Evolutionary conservation across 1,140 invertebrate species (phyloP), one percentile per base, ranked within the genome.

Genomic region (Tetragonula clypearis): DNA sequence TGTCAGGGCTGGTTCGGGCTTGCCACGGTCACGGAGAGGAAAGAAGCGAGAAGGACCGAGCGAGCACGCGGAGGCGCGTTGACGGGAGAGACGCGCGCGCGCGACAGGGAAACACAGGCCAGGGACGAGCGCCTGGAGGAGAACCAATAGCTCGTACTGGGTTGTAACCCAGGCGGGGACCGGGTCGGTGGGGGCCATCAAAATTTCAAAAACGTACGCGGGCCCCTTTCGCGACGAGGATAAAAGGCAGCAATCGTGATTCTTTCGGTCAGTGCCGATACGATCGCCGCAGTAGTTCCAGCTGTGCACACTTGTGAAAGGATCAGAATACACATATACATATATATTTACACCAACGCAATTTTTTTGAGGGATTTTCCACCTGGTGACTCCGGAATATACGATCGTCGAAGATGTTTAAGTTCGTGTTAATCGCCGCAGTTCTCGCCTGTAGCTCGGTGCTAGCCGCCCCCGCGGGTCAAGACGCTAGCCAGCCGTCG

Each of bases 151-250:
- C 87, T 89, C 81, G 86, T 86, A 89, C 76, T n/a, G 84, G 83
- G 62, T 89, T 87, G 88, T 85, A 89, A 89, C 79, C 78, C 84
- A 68, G 87, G 86, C 81, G 83, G 82, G 79, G 95, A 95, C 68
- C 95, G 95, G 81, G 15, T 75, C 96, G 96, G 91, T 97, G 97
- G 97, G 97, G 97, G 93, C 96, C 97, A 95, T 96, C 95, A 92
- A 96, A 95, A 95, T 95, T 95, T 95, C 94, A 95, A 95, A 95
- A 95, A 95, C 94, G 94, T 95, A 95, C 93, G 92, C 94, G 93
- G 94, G 90, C 94, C 94, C 94, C 94, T 94, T 95, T 95, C 94
- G 94, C 94, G 94, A 92, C 88, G 92, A 94, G 94, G 94, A 95
- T 95, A 95, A 95, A 95, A 95, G 94, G 93, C 94, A 94, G 94